Evolutionary conservation across 2,888 invertebrate genomes (phyloP), one percentile per base, ranked within the genome.

Genomic region (Dryobota labecula): DNA sequence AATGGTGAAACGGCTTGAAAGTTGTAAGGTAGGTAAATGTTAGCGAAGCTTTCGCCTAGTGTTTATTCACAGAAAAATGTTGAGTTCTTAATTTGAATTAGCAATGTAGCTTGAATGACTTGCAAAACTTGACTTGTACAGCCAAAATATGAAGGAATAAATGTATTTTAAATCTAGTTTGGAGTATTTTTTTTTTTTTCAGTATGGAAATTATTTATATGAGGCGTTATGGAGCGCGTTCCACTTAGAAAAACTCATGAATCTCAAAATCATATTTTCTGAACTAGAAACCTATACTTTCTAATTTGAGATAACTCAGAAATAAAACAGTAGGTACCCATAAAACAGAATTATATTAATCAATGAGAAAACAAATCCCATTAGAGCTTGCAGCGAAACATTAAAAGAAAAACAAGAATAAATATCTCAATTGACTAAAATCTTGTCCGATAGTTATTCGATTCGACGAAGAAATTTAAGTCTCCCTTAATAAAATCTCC

Each of bases 401-500:
- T n/a, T 67, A 64, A 58, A 70, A 43, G 2, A 45, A 67, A 67
- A 53, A 66, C 57, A 57, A 65, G 27, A 77, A 54, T 53, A 63
- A 58, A 80, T 84, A 63, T 81, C 68, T 74, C 49, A 86, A 84
- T 84, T 58, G 60, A 70, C 77, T 76, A 84, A 82, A 78, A 83
- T 81, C 77, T 78, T 82, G 66, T 81, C 70, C 65, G 62, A 72
- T 76, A 70, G 71, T 83, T 74, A 86, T 84, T 84, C 69, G 78
- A 85, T 81, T 89, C 83, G 82, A 88, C 87, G 71, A 86, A 88
- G 86, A 89, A 92, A 90, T 89, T 88, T 85, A 88, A 91, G 89
- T 91, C 90, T 88, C 84, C 90, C 82, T 86, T 89, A 92, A 92
- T 92, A 92, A 91, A 92, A 94, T 93, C 91, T 92, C 87, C 89